A percentile compares a stretch with the other conserved stretches of the same genome.
phyloP scores from a whole-genome alignment of 2,888 invertebrate genomes.

The Empis livida region DNA sequence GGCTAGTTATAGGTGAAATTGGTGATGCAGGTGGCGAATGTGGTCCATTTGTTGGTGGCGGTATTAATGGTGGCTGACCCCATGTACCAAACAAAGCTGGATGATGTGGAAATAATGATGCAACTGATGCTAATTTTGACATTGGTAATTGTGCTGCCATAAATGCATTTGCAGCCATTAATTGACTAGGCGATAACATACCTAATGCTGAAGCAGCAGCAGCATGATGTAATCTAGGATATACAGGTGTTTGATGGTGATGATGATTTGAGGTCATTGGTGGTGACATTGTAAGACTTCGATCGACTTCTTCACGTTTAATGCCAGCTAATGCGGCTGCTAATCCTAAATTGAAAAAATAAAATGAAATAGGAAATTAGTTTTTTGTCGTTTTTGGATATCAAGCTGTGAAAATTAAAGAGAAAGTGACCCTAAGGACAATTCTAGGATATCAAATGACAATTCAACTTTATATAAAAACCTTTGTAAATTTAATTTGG shows the following conservation, averaged over 20 bases:
- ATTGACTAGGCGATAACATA: constrained; percentile 30
- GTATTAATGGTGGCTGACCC: constrained; percentile 20
- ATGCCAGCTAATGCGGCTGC: constrained; percentile 35
- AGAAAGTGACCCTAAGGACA: constrained; percentile 1
- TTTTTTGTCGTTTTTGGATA: not conserved
- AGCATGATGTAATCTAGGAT: constrained; percentile 28
- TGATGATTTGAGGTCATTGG: constrained; percentile 23
- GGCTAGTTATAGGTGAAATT: constrained; percentile 22
- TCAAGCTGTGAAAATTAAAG: not conserved
- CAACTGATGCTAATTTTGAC: constrained; percentile 27
- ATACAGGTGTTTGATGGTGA: constrained; percentile 18
- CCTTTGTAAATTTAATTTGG: too few relatives aligned
- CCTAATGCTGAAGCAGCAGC: constrained; percentile 34
- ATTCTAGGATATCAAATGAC: not conserved
- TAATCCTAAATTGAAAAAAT: constrained; percentile 23
- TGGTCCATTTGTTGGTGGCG: constrained; percentile 19
- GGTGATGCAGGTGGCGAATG: constrained; percentile 33
- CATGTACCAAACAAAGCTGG: constrained; percentile 31
- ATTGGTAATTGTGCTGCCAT: constrained; percentile 34
- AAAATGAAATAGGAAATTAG: constrained; percentile 2
- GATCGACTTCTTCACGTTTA: constrained; percentile 31
- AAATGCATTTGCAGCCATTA: constrained; percentile 32
- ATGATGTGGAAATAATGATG: constrained; percentile 32
- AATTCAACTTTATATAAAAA: not conserved
- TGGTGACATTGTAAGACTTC: constrained; percentile 29